Evolutionary conservation across 2,113 vertebrate species (phyloP).

Genomic region (Anarhynchus alexandrinus): DNA sequence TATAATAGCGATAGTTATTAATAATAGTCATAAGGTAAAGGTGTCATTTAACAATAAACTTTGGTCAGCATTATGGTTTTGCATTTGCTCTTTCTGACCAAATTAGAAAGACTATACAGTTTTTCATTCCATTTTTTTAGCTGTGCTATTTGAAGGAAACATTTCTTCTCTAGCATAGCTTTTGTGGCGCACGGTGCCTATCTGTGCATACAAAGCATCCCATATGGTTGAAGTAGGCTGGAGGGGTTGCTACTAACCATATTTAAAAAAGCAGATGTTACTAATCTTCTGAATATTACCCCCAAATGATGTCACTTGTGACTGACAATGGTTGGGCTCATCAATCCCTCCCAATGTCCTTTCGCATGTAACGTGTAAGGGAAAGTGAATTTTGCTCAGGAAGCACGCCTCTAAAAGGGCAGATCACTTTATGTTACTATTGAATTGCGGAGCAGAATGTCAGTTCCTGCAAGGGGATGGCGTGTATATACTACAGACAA

Average conservation of each 20-base stretch:
- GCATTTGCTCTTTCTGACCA: not conserved
- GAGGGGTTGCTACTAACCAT: slow-evolving; percentile 65
- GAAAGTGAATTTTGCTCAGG: not conserved
- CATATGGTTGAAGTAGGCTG: slow-evolving; percentile 68
- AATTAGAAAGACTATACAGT: not conserved
- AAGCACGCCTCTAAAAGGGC: not conserved
- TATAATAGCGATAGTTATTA: not conserved
- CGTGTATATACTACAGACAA: not conserved
- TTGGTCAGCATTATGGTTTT: not conserved
- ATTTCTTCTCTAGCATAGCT: not conserved
- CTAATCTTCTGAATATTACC: slow-evolving; percentile 69
- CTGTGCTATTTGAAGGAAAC: not conserved
- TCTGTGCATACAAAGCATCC: slow-evolving; percentile 31
- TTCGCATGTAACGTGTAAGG: not conserved
- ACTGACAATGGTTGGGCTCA: slow-evolving; percentile 56
- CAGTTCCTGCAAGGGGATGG: not conserved
- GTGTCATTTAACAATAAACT: not conserved
- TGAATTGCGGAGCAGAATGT: not conserved
- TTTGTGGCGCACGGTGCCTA: not conserved
- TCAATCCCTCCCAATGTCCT: slow-evolving; percentile 28
- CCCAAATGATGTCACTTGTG: slow-evolving; percentile 66
- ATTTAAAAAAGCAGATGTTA: slow-evolving; percentile 76
- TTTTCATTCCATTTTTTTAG: not conserved
- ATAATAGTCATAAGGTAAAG: not conserved
- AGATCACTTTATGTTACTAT: not conserved